Evolutionary conservation across 2,888 invertebrate genomes (phyloP).

Genomic region (Allophyes oxyacanthae): DNA sequence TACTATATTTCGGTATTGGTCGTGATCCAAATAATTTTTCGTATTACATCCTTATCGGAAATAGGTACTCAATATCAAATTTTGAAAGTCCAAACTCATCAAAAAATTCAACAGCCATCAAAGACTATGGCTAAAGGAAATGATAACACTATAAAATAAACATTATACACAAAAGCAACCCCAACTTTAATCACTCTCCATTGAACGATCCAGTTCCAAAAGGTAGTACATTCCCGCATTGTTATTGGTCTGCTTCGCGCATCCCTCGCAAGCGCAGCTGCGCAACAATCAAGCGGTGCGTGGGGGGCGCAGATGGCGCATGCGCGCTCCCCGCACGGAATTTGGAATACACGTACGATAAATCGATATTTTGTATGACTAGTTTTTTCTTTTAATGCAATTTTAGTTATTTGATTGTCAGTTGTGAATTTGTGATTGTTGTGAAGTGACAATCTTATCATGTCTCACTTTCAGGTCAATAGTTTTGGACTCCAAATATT

Average conservation of each 20-base stretch:
- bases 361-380: constrained; percentile 72
- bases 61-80: constrained; percentile 13
- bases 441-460: too few species aligned
- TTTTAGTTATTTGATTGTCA: too few species aligned
- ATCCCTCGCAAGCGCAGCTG: constrained; percentile 80
- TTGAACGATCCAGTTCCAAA: constrained; percentile 36
- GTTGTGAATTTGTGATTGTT: too few species aligned
- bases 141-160: constrained; percentile 55
- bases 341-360: constrained; percentile 59
- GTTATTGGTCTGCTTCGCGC: constrained; percentile 59
- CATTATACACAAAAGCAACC: constrained; percentile 48
- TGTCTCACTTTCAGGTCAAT: too few species aligned
- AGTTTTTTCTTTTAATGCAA: constrained; percentile 37
- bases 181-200: constrained; percentile 52
- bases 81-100: constrained; percentile 14
- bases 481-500: too few species aligned
- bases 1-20: too few species aligned
- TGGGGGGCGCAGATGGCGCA: constrained; percentile 86
- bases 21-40: constrained; percentile 1
- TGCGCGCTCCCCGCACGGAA: constrained; percentile 67
- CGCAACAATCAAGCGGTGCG: constrained; percentile 80
- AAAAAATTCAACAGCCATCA: constrained; percentile 30
- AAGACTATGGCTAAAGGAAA: constrained; percentile 39
- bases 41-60: too few species aligned
- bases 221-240: constrained; percentile 45